Conservation (phyloP, 2,797 vertebrate species). For the Dicrostonyx torquatus region DNA sequence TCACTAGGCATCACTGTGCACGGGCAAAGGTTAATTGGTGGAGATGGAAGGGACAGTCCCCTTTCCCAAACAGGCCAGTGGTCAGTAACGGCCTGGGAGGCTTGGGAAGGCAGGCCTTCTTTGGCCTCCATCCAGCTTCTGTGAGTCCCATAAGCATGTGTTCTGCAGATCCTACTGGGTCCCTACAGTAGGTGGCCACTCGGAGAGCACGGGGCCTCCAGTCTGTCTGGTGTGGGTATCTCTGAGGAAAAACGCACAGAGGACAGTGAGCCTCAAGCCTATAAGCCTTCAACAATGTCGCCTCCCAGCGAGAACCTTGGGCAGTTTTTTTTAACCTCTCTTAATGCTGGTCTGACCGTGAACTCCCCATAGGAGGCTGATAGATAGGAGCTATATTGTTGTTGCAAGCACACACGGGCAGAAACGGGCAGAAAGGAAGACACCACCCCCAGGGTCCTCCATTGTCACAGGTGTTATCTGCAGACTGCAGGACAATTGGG, state of each 20-base stretch:
- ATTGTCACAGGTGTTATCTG: constrained; percentile 16
- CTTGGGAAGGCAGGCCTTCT: neutral
- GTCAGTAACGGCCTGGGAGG: neutral
- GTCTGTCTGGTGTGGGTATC: too few species aligned
- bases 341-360: rapidly evolving
- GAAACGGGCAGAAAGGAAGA: neutral
- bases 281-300: rapidly evolving
- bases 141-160: rapidly evolving
- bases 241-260: rapidly evolving
- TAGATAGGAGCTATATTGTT: neutral
- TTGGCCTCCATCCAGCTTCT: rapidly evolving
- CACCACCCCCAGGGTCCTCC: neutral
- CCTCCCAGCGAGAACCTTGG: neutral
- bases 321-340: rapidly evolving
- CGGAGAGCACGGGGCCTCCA: neutral
- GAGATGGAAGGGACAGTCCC: neutral
- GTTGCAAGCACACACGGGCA: neutral
- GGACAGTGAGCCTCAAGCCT: rapidly evolving
- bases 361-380: neutral
- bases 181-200: too few species aligned
- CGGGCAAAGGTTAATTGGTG: neutral
- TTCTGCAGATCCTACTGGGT: rapidly evolving
- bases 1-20: neutral
- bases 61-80: too few species aligned
- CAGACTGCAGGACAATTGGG: neutral